Conservation (phyloP, 2,888 invertebrate genomes). For the Drosophila paracracens region DNA sequence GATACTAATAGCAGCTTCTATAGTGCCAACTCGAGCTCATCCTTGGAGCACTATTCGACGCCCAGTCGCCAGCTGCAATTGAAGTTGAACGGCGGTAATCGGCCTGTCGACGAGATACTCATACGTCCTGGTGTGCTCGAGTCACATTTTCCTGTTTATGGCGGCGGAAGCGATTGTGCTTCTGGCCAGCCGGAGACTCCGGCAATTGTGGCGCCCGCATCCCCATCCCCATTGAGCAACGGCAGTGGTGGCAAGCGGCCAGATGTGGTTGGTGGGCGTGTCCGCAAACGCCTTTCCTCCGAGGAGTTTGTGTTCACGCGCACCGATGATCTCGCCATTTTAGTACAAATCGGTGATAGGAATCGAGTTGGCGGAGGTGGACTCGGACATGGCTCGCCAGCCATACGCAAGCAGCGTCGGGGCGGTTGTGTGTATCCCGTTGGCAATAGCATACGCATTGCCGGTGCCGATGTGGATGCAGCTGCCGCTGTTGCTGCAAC, state of each 20-base stretch:
- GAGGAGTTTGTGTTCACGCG: constrained; percentile 83
- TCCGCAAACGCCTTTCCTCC: constrained; percentile 82
- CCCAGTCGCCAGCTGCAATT: constrained; percentile 39
- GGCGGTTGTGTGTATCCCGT: constrained; percentile 88
- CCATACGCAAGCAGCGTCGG: constrained; percentile 87
- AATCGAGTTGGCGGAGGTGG: constrained; percentile 42
- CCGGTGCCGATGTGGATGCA: constrained; percentile 38
- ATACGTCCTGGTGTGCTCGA: constrained; percentile 84
- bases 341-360: constrained; percentile 85
- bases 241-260: constrained; percentile 48
- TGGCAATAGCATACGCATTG: constrained; percentile 63
- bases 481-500: constrained; percentile 26
- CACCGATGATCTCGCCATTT: constrained; percentile 87
- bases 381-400: constrained; percentile 82
- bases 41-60: constrained; percentile 78
- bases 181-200: constrained; percentile 51
- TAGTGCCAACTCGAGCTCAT: constrained; percentile 84
- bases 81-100: constrained; percentile 50
- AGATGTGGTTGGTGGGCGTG: constrained; percentile 74
- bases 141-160: constrained; percentile 84
- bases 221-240: constrained; percentile 51
- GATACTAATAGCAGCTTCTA: constrained; percentile 84
- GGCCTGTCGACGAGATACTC: constrained; percentile 49
- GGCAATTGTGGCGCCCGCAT: constrained; percentile 64
- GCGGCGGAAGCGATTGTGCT: constrained; percentile 8